These are phyloP conservation scores for Stenchaetothrips biformis DNA, from an alignment of 2,888 invertebrate species.

Conservation along the genomic window DNA sequence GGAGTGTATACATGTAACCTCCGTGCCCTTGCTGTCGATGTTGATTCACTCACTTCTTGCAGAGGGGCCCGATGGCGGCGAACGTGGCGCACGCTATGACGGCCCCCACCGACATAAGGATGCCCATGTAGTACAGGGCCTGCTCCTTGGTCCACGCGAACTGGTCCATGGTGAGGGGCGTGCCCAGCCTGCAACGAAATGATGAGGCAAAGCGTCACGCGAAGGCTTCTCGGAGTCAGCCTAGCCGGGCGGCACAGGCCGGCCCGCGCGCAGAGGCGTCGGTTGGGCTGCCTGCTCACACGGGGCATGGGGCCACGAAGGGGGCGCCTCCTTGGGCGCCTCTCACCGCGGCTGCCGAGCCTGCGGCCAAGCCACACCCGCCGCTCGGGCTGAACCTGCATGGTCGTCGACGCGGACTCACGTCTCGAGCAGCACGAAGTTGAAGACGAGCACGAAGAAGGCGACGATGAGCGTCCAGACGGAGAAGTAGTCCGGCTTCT, in stretches of 20 bases:
- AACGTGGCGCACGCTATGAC: constrained; percentile 71
- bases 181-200: constrained; percentile 56
- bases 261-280: not conserved
- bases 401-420: constrained; percentile 43
- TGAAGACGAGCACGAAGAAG: constrained; percentile 79
- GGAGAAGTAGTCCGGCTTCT: constrained; percentile 68
- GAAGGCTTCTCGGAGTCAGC: too few relatives aligned
- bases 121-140: constrained; percentile 75
- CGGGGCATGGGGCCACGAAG: not conserved
- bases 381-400: not conserved
- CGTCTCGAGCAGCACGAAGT: constrained; percentile 83
- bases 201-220: too few relatives aligned
- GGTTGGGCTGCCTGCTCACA: not conserved
- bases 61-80: constrained; percentile 63
- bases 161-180: constrained; percentile 82
- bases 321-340: not conserved
- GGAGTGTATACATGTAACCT: too few relatives aligned
- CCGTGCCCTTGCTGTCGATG: not conserved
- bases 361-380: too few relatives aligned
- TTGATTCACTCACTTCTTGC: constrained; percentile 50
- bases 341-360: not conserved
- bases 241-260: too few relatives aligned
- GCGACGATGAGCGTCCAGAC: constrained; percentile 73
- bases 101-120: constrained; percentile 74
- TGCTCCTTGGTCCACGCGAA: constrained; percentile 77